Evolutionary conservation across 2,113 vertebrate genomes (phyloP), one percentile per base, ranked within the genome.

Genomic region (Pterophyllum scalare): DNA sequence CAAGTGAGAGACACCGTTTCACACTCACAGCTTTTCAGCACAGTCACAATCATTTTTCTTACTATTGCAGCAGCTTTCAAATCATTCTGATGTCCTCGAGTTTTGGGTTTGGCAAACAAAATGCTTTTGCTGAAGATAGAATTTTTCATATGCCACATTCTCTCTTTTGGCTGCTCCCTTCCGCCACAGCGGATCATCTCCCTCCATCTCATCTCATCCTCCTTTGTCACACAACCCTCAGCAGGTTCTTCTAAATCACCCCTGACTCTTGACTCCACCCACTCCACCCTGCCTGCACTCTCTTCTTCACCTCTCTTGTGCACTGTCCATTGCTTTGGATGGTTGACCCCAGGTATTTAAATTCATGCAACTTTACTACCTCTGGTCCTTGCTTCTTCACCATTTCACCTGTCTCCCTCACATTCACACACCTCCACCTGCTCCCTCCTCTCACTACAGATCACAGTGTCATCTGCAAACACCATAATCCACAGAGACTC

Each of bases 11-110:
- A 52, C 2, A 49, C 17, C 6, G 12, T 72, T 72, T 72, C 52
- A 3, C 43, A 15, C 43, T 6, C 7, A 7, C 17, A 70, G 65
- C 65, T 49, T 70, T 49, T 49, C 43, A 1, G 3, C 65, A 72
- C 43, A 72, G 28, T 72, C 65, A 72, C 43, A 72, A 49, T 72
- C 24, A 52, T 52, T 72, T 72, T 72, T 46, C 65, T 31, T 31
- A 22, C 43, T 72, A 20, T 40, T 75, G n/a, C 54, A 75, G 35
- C n/a, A 58, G 54, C 22, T 58, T 75, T 75, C 5, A 40, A 40
- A 40, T 58, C 2, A 57, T 31, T 72, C 43, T 52, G 43, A 52
- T 31, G 43, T 43, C 43, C 43, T 70, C 28, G 52, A 31, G 43
- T 52, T 72, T 72, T 20, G 6, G 52, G 24, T 72, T 72, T 72